Evolutionary conservation across 2,888 invertebrate genomes (phyloP).

Genomic region (Steromphala cineraria): DNA sequence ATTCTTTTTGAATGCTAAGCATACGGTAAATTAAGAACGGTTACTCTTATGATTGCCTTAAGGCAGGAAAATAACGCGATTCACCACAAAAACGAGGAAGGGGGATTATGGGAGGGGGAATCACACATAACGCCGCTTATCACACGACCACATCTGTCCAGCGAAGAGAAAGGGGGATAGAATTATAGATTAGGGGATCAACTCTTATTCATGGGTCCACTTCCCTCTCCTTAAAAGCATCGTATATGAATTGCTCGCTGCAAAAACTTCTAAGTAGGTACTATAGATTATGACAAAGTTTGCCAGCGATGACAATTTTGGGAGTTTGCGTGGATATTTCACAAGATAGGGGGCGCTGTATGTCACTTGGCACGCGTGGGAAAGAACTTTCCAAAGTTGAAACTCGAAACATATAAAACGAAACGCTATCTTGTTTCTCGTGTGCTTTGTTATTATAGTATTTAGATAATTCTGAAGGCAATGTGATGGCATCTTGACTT

Average conservation of each 20-base stretch:
- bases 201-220: background rate
- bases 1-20: too few species aligned
- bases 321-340: too few species aligned
- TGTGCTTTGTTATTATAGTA: background rate
- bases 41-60: background rate
- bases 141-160: background rate
- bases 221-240: too few species aligned
- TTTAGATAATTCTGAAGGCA: background rate
- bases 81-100: constrained; percentile 10
- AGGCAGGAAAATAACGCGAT: background rate
- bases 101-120: background rate
- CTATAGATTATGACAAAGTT: too few species aligned
- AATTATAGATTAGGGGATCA: background rate
- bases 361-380: too few species aligned
- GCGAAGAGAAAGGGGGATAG: background rate
- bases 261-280: too few species aligned
- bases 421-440: background rate
- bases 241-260: too few species aligned
- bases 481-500: background rate
- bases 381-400: background rate
- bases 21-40: background rate
- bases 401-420: background rate
- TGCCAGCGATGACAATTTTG: too few species aligned
- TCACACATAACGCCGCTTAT: background rate
- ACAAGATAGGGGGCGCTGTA: too few species aligned